These are phyloP conservation scores for Lasioglossum calceatum DNA, from an alignment of 2,888 invertebrate species.

Conservation along the genomic window DNA sequence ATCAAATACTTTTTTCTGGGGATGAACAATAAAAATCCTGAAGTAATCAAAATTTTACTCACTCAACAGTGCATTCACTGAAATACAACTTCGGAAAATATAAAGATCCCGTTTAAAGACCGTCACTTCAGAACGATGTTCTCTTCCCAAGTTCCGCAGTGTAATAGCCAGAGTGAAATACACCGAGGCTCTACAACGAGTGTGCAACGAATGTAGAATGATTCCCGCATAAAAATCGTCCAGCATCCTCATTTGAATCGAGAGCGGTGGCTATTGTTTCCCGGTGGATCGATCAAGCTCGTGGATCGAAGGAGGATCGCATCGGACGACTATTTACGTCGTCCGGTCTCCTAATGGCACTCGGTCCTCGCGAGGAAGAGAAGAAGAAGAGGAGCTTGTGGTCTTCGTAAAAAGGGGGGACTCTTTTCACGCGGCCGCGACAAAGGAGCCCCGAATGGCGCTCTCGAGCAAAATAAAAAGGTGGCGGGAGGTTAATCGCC, in stretches of 20 bases:
- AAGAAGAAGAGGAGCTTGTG: neutral
- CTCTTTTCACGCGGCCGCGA: constrained; percentile 27
- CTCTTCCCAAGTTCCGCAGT: neutral
- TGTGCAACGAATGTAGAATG: neutral
- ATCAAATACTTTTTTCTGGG: too few species aligned
- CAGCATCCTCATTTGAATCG: neutral
- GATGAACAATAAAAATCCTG: too few species aligned
- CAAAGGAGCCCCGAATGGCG: neutral
- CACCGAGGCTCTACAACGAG: neutral
- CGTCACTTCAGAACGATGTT: neutral
- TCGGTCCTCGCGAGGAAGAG: neutral
- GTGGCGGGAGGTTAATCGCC: constrained; percentile 49
- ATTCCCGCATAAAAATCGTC: neutral
- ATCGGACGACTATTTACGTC: constrained; percentile 24
- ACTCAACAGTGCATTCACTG: too few species aligned
- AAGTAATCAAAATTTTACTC: too few species aligned
- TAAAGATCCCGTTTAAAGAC: too few species aligned
- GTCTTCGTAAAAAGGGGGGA: neutral
- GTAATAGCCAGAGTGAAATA: neutral
- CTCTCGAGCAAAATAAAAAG: constrained; percentile 18
- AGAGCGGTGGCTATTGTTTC: constrained; percentile 35
- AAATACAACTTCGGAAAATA: too few species aligned
- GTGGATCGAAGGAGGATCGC: constrained; percentile 14
- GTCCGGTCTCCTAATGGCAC: constrained; percentile 19
- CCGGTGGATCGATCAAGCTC: constrained; percentile 51